Evolutionary conservation across 1,140 invertebrate species (phyloP), one percentile per base, ranked within the genome.

Genomic region (Penaeus indicus): DNA sequence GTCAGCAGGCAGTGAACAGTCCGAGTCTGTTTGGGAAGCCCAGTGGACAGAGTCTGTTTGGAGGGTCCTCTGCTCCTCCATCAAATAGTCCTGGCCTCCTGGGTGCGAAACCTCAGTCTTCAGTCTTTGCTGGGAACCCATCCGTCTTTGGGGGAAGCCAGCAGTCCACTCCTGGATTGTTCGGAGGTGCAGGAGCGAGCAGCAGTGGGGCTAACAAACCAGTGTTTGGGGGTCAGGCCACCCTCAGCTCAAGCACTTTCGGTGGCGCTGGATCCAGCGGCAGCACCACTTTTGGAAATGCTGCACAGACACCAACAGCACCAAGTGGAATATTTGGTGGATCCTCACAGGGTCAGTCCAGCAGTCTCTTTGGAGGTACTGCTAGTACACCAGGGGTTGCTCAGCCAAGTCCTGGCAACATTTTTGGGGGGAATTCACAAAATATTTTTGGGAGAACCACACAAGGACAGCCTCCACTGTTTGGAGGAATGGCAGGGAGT

Each of bases 131-230:
- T 47, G 32, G 11, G 3, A 7, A n/a, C 27, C 7, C 78, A 61
- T 54, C 54, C 16, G 78, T 80, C 54, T 80, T 80, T 80, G 78
- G 78, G 22, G 78, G 47, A 80, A 80, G n/a, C 61, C 47, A 60
- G 47, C 47, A 47, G n/a, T 25, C 78, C 54, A 3, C 78, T 80
- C 16, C 54, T 3, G 54, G 47, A 25, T 42, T 80, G 61, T 80
- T 80, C 25, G 54, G 54, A 54, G 54, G 11, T 13, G 54, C 11
- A 54, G 54, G 54, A 54, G 16, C 11, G 1, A 54, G 54, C 54
- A 42, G 47, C 22, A 38, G 42, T 60, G 47, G 22, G 19, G 22
- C 22, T 1, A 80, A 60, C 16, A 80, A 60, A 60, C 11, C 54
- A 25, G 47, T 80, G 11, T 80, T 80, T 80, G 78, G 78, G 32